These are phyloP conservation scores for Mustela lutreola DNA, from an alignment of 2,113 vertebrate genomes.

Conservation along the genomic window DNA sequence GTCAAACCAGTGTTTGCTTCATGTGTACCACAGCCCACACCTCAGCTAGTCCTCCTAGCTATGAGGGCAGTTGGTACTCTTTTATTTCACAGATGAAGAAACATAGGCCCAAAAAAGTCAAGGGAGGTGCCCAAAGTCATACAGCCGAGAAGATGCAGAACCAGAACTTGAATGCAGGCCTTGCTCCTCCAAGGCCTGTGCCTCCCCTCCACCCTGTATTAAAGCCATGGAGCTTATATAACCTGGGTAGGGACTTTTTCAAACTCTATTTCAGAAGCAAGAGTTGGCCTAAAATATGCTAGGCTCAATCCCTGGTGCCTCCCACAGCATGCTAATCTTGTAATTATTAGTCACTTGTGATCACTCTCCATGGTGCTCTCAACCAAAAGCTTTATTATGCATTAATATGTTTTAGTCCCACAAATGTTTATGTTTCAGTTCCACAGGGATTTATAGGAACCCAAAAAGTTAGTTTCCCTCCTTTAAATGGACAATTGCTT, in stretches of 20 bases:
- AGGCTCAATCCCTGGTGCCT: not conserved
- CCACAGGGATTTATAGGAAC: not conserved
- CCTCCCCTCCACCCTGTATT: not conserved
- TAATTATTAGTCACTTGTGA: slow-evolving; percentile 44
- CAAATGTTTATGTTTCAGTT: not conserved
- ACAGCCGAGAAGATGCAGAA: not conserved
- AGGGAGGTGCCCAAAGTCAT: not conserved
- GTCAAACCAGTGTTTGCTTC: not conserved
- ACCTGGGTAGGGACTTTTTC: not conserved
- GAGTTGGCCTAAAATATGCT: not conserved
- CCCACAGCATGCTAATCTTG: slow-evolving; percentile 6
- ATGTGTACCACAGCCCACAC: fast-evolving
- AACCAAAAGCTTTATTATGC: not conserved
- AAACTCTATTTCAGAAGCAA: slow-evolving; percentile 16
- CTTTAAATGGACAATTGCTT: slow-evolving; percentile 36
- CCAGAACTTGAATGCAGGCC: not conserved
- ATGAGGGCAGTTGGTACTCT: not conserved
- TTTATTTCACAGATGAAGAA: slow-evolving; percentile 10
- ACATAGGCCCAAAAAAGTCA: not conserved
- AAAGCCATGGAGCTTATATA: not conserved
- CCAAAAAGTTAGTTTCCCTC: not conserved
- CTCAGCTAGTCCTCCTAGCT: not conserved
- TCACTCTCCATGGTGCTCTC: not conserved
- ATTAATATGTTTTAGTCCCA: slow-evolving; percentile 22
- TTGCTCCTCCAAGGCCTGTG: not conserved